Base-by-base conservation (phyloP, 2,888 invertebrate genomes). In the Oasisia sp. region DNA sequence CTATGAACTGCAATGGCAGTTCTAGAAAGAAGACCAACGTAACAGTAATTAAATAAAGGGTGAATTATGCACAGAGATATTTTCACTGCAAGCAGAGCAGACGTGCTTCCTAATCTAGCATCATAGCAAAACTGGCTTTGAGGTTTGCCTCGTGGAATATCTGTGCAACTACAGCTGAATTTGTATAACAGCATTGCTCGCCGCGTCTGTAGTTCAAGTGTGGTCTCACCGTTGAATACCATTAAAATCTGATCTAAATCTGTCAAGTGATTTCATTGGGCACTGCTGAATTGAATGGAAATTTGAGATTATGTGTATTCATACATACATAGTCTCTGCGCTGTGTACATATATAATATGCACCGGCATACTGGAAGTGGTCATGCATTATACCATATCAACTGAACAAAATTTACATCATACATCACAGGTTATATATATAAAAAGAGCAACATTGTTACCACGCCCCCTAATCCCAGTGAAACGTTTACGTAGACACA, bases 401-500 rank as follows among this genome's bases (percentile, higher is more conserved):
- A 74, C 74, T 27, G 74, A 74, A 74, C n/a, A 74, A 74, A 74
- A 74, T 74, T 74, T 74, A 74, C 74, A 74, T 74, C 74, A 74
- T 74, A 74, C 74, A 74, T 74, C 74, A 74, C 74, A 74, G 74
- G 74, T 74, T n/a, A 74, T 74, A 74, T 56, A 38, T 50, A 50
- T 50, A 50, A 50, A 50, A 50, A 50, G 50, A 50, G 50, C 50
- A 74, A 74, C 74, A 74, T n/a, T n/a, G 19, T 74, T 27, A 74
- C 74, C 56, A 56, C 56, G 11, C 14, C 74, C 74, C 74, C 74
- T 74, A 27, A 74, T n/a, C 74, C 74, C 74, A 27, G 27, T 74
- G 74, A 74, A 74, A 74, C 19, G 74, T 74, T 74, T 74, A 74
- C 19, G 74, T 74, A 74, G 19, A 74, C 74, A 74, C 74, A 74